Evolutionary conservation across 1,140 invertebrate genomes (phyloP), one percentile per base, ranked within the genome.

Genomic region (Idris sp.): DNA sequence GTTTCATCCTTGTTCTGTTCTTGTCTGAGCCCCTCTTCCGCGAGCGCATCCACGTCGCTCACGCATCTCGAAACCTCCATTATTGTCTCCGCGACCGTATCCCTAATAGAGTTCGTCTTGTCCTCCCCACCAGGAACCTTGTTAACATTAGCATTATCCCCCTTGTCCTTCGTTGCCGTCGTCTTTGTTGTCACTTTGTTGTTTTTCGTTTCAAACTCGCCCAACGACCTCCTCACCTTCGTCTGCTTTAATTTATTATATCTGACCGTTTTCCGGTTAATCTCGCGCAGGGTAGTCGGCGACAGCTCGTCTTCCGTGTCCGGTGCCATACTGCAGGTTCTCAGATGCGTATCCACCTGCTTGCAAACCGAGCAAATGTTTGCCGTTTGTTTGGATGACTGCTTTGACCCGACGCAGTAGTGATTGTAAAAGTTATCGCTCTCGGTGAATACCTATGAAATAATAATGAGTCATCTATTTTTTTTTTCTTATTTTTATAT

Each of bases 371-470:
- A 84, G 53, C 87, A 89, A 25, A 81, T 75, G 14, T 77, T 77
- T 1, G 33, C 31, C 0, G 58, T 5, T 6, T 41, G 49, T 36
- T 64, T 58, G 0, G 36, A 58, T 4, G 53, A 71, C 7, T 72
- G 78, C 14, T 78, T 83, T 0, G 64, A 61, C 0, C 56, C 30
- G 0, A 76, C 36, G 83, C 93, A 94, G 77, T 89, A 89, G 77
- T 94, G 93, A 77, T 91, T 89, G 49, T 90, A 91, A 85, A 93
- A 94, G 77, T 92, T 90, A 79, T 93, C 91, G 62, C 90, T 89
- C 73, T 93, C 91, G 31, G 88, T 90, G 79, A 93, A 94, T 4
- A 92, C 89, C 75, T 91, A 22, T 22, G 6, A 22, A n/a, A n/a
- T n/a, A n/a, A n/a, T n/a, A n/a, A n/a, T n/a, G n/a, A n/a, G n/a